Conservation (phyloP, 2,888 invertebrate genomes). For the Pteria penguin region DNA sequence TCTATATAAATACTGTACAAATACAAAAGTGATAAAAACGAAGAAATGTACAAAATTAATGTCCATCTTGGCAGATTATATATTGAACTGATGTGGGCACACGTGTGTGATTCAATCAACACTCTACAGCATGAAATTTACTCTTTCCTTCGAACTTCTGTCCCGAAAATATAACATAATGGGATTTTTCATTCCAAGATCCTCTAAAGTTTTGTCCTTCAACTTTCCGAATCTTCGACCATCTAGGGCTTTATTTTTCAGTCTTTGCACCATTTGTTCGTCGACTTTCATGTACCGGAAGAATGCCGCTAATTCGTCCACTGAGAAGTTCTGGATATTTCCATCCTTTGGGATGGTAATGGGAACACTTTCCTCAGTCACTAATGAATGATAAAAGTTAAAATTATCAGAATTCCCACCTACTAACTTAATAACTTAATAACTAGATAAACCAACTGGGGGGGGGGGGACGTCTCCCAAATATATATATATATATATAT, state of each 20-base stretch:
- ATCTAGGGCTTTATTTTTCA: slow-evolving; percentile 29
- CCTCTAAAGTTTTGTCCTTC: slow-evolving; percentile 33
- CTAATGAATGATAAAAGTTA: too few species aligned
- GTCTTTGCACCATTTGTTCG: slow-evolving; percentile 31
- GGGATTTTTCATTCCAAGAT: slow-evolving; percentile 40
- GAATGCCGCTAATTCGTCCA: slow-evolving; percentile 33
- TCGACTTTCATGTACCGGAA: slow-evolving; percentile 31
- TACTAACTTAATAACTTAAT: too few species aligned
- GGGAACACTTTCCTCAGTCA: slow-evolving; percentile 7
- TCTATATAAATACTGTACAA: too few species aligned
- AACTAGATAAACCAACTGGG: too few species aligned
- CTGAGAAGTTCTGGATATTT: slow-evolving; percentile 27
- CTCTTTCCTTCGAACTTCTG: slow-evolving; percentile 36
- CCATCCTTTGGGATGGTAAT: slow-evolving; percentile 36
- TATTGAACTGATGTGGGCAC: slow-evolving; percentile 60
- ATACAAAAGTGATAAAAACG: too few species aligned
- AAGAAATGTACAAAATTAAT: too few species aligned
- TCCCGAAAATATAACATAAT: slow-evolving; percentile 37
- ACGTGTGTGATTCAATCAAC: not conserved
- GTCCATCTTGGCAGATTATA: too few species aligned
- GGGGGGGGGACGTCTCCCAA: too few species aligned
- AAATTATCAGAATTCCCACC: too few species aligned
- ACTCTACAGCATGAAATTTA: slow-evolving; percentile 45
- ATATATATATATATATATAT: too few species aligned
- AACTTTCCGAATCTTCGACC: slow-evolving; percentile 32